Base-by-base conservation (phyloP, 1,140 invertebrate species). In the Hylyphantes graminicola region DNA sequence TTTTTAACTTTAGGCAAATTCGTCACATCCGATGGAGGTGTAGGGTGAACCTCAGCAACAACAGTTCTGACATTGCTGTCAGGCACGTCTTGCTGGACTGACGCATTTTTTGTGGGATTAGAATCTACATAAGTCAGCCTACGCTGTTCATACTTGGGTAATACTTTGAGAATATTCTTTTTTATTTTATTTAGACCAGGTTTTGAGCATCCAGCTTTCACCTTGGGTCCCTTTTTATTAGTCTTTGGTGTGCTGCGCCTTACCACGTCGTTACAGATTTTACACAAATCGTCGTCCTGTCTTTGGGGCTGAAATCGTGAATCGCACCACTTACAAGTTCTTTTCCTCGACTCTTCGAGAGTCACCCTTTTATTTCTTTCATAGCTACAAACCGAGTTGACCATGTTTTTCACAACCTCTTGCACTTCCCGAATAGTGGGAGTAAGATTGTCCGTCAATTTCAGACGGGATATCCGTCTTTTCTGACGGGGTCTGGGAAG, bases 131-230 rank as follows among this genome's bases (percentile, higher is more conserved):
- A 80, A n/a, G 61, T 54, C 54, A 81, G 51, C 70, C 77, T 57
- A 54, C 70, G 77, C 51, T 65, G 50, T 12, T 80, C 77, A 80
- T 57, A 70, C 35, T 80, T 70, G 1, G 77, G 65, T 17, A 80
- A 57, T 50, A 48, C 61, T 70, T 80, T 80, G 0, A 48, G 54
- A n/a, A 80, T 15, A 50, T 70, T 80, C 50, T n/a, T 51, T 35
- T 48, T 80, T 17, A 80, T 59, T 59, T 70, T 80, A 57, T 11
- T 19, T 57, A 8, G 8, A 2, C 9, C n/a, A 21, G 13, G 17
- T 10, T 15, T 55, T 54, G 9, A 17, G 7, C 9, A 12, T 11
- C 35, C 65, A 54, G 13, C 5, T 19, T 50, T 70, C 2, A 5
- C 7, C 19, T 55, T 19, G n/a, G 51, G 61, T 2, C 35, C 15